Base-by-base conservation (phyloP, 2,113 vertebrate genomes). In the Pygathrix nemaeus region DNA sequence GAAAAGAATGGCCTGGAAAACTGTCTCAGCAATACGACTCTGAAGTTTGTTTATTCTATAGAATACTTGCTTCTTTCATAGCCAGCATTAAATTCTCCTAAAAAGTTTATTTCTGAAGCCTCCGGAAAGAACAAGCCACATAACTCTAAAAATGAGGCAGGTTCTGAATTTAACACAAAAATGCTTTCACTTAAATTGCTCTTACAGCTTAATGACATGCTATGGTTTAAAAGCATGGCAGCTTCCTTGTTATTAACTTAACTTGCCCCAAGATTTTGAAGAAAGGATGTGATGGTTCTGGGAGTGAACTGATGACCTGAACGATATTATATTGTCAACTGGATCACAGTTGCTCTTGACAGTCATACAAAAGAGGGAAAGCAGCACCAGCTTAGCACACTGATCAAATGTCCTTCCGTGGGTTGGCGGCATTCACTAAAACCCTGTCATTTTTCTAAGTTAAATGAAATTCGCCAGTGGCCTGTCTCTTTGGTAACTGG, bases 71-170 rank as follows among this genome's bases (percentile, higher is more conserved):
- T 91, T 98, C 96, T 97, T 92, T 93, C 82, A 57, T 12, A 66
- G 93, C 73, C 43, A 96, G 90, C 66, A 57, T 7, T 73, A 11
- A 91, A 73, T 73, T 93, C 97, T 98, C 96, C 87, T 70, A 93
- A 84, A 96, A 94, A 96, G 90, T 94, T 96, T 95, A 97, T 88
- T 97, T 97, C 97, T 98, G 95, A 93, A 55, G 94, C 93, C 88
- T 97, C 94, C 57, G 97, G 90, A 81, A 75, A 94, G 93, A 96
- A 98, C 97, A 97, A 97, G 96, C 97, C 98, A 94, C 35, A 45
- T 48, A 90, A 84, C 94, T 96, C 93, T 80, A 97, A 83, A 95
- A 76, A 94, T 96, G 97, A 95, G 88, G 92, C 79, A 97, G 83
- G 96, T 90, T 93, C 92, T 97, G 43, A 98, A 85, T 95, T 89